Evolutionary conservation across 2,113 vertebrate species (phyloP), one percentile per base, ranked within the genome.

Genomic region (Pipa parva): DNA sequence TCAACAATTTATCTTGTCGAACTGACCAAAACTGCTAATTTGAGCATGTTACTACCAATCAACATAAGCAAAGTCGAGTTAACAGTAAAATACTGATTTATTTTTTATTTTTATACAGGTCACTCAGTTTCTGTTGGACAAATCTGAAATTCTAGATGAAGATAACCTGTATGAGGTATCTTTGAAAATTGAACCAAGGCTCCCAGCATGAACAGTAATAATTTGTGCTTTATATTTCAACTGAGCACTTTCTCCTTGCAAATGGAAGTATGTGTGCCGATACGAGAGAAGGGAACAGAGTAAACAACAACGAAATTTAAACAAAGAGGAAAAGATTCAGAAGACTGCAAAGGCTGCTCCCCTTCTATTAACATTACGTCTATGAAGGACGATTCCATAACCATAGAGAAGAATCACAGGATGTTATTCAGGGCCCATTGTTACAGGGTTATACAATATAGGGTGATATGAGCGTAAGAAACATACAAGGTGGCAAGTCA

Each of bases 91-190:
- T n/a, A n/a, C n/a, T n/a, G n/a, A n/a, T n/a, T n/a, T n/a, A n/a
- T n/a, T n/a, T n/a, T 55, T 1, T 3, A 1, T 42, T 25, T 57
- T 72, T 42, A 62, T n/a, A n/a, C 78, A 99, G 97, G 95, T 98
- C 75, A 97, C 94, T 72, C 95, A 97, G 71, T 99, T 96, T 77
- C 87, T 99, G 73, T 80, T 99, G 79, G 94, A 98, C 85, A 97
- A 97, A 82, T 90, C 88, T 11, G 88, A 94, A 70, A 94, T 94
- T 83, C 97, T 97, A 78, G 97, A 99, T 4, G 97, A 99, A 84
- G 97, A 99, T 76, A 96, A 94, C 0, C 84, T 99, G 29, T 99
- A 99, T 59, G 96, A 95, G 68, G 89, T 99, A 71, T 99, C 96
- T 1, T 87, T 99, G 68, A 97, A 93, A 84, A 93, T 98, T 8